Evolutionary conservation across 2,888 invertebrate species (phyloP), one percentile per base, ranked within the genome.

Genomic region (Pinctada fucata): DNA sequence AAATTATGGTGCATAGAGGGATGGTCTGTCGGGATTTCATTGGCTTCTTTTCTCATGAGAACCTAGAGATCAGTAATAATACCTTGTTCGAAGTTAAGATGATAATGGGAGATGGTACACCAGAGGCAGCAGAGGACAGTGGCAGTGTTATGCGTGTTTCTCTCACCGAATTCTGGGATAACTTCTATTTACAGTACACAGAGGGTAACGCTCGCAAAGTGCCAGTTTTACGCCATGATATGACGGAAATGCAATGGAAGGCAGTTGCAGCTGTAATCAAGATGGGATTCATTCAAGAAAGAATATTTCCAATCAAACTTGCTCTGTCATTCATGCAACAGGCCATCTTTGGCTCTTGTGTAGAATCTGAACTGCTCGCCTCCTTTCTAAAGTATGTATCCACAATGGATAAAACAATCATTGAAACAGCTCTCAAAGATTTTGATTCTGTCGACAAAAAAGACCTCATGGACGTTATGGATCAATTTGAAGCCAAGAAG

Each of bases 281-380:
- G 47, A 69, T 76, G 51, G 76, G 76, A 2, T 76, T 51, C 31
- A 3, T 8, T 45, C 76, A 76, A n/a, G 76, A 76, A 68, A 49
- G 52, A 69, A 16, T 76, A 2, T 76, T 58, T 69, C 76, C 76
- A 3, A 76, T 76, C 50, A 76, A 69, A 76, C 69, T 76, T 13
- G 69, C 65, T n/a, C 70, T 16, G 31, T 52, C 51, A n/a, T 76
- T 76, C 71, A 76, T 76, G 76, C 76, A 76, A n/a, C 71, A 76
- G 48, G 76, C 76, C 10, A 76, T 76, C n/a, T 76, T 76, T 47
- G 47, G 63, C 10, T 10, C 45, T 3, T 76, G 64, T 64, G 71
- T 10, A n/a, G 64, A 70, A 6, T 52, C 58, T 47, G 71, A 76
- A 8, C 8, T 76, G 13, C 13, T 76, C 51, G 76, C 70, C 13